Percentiles rank a stretch among this genome's conserved stretches.
Evolutionary conservation across 2,888 invertebrate species (phyloP).

Genomic region (Macrophya annulata): DNA sequence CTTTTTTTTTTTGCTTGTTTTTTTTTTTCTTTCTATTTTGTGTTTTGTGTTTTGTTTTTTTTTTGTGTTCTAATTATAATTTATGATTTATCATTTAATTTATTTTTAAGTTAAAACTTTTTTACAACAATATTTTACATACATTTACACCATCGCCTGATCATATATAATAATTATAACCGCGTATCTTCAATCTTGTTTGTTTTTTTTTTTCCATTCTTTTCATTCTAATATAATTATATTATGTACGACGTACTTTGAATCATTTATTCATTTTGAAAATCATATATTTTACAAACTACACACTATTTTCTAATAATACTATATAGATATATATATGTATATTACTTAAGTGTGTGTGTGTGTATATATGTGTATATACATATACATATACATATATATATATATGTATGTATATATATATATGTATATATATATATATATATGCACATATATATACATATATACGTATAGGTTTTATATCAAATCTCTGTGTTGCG

Average conservation of each 20-base stretch:
- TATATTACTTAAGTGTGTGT: not conserved
- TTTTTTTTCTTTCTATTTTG: too few relatives aligned
- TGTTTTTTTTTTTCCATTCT: constrained; percentile 14
- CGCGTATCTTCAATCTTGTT: constrained; percentile 61
- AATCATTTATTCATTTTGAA: constrained; percentile 65
- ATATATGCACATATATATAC: constrained; percentile 13
- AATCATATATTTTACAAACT: constrained; percentile 77
- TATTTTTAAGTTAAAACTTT: constrained; percentile 79
- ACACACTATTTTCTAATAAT: constrained; percentile 78
- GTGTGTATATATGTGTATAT: constrained; percentile 65
- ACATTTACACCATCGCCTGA: constrained; percentile 72
- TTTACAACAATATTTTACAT: constrained; percentile 79
- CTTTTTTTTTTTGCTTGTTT: too few relatives aligned
- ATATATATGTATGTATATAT: constrained; percentile 58
- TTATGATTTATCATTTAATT: constrained; percentile 78
- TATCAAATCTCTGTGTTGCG: constrained; percentile 60
- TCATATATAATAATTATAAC: constrained; percentile 67
- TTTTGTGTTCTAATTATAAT: not conserved
- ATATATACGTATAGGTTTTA: constrained; percentile 48
- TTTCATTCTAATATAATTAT: not conserved
- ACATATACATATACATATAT: constrained; percentile 58
- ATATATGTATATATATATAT: constrained; percentile 63
- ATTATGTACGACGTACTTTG: constrained; percentile 15
- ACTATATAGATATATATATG: constrained; percentile 69
- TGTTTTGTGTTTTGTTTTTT: too few relatives aligned